These are phyloP conservation scores for Sicus ferrugineus DNA, from an alignment of 2,888 invertebrate genomes.

Conservation along the genomic window DNA sequence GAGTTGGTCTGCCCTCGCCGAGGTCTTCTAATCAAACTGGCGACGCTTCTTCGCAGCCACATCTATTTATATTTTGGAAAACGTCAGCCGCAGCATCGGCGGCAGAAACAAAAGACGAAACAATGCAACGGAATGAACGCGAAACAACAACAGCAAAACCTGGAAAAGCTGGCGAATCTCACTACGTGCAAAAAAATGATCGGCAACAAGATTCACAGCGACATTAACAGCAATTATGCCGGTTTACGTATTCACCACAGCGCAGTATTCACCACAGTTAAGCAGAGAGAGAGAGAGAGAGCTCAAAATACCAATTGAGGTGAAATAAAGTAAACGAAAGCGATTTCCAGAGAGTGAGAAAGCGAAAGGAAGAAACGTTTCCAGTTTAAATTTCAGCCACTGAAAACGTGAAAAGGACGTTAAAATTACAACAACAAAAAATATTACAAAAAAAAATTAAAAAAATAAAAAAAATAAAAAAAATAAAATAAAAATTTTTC, in stretches of 20 bases:
- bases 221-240: conserved; percentile 5
- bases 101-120: conserved; percentile 14
- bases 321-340: too few relatives aligned
- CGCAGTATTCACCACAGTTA: too few relatives aligned
- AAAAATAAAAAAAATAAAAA: too few relatives aligned
- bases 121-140: background rate
- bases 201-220: background rate
- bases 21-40: conserved; percentile 64
- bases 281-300: background rate
- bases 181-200: background rate
- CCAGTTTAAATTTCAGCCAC: too few relatives aligned
- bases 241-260: conserved; percentile 18
- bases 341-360: background rate
- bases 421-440: too few relatives aligned
- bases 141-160: conserved; percentile 9
- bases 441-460: too few relatives aligned
- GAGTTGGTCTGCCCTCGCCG: conserved; percentile 58
- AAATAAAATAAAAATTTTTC: too few relatives aligned
- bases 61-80: conserved; percentile 65
- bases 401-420: too few relatives aligned
- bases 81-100: too few relatives aligned
- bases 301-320: too few relatives aligned
- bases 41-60: conserved; percentile 59
- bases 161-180: conserved; percentile 5
- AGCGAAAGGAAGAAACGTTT: too few relatives aligned